These are phyloP conservation scores for Dendrolimus houi DNA, from an alignment of 2,888 invertebrate genomes.

Conservation along the genomic window DNA sequence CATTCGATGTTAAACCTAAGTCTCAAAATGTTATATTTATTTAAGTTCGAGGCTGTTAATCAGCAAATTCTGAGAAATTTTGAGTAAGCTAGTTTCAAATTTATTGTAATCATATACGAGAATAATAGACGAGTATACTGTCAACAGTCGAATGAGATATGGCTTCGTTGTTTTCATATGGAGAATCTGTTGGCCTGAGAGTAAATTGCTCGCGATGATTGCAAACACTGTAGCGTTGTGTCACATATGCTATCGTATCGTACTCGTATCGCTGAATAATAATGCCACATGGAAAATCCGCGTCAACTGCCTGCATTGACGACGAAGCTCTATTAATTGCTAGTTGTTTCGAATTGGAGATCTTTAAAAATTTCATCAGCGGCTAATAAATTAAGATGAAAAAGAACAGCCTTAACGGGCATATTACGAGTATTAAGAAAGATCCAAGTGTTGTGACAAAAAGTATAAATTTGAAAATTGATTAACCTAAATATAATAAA, in stretches of 20 bases:
- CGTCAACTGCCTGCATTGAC: too few species aligned
- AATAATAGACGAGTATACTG: neutral
- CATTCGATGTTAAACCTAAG: too few species aligned
- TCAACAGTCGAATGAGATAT: slow-evolving; percentile 4
- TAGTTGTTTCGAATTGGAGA: too few species aligned
- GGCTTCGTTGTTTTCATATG: slow-evolving; percentile 2
- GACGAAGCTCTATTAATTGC: too few species aligned
- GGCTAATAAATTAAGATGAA: too few species aligned
- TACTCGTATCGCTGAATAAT: slow-evolving; percentile 6
- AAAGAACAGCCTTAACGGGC: too few species aligned
- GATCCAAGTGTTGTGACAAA: too few species aligned
- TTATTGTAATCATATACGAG: neutral
- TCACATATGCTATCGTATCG: slow-evolving; percentile 5
- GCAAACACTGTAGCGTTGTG: slow-evolving; percentile 11
- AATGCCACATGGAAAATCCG: neutral
- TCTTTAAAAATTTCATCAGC: too few species aligned
- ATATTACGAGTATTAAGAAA: too few species aligned
- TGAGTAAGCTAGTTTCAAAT: neutral
- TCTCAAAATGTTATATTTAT: neutral
- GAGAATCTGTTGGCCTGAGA: slow-evolving; percentile 10
- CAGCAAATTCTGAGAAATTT: neutral
- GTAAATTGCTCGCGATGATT: slow-evolving; percentile 12
- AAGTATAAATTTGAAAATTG: too few species aligned
- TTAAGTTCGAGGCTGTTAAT: neutral
- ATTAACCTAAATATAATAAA: too few species aligned